phyloP scores from a whole-genome alignment of 2,888 invertebrate genomes.

The Osmoderma eremita region DNA sequence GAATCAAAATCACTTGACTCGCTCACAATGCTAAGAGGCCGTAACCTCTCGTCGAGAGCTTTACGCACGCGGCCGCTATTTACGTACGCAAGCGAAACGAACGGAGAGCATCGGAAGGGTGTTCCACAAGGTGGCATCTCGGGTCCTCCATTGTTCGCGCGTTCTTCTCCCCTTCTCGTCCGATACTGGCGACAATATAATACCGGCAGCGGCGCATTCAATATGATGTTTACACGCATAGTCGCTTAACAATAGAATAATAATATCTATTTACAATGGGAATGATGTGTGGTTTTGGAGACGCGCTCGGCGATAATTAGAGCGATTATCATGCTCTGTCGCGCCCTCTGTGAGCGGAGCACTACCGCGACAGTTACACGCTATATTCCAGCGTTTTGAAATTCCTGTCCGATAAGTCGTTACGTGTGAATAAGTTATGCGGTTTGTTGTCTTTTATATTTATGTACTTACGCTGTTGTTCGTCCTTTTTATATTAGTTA shows the following conservation, averaged over 20 bases:
- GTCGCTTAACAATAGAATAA: constrained; percentile 57
- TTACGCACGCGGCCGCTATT: constrained; percentile 11
- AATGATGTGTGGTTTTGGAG: constrained; percentile 54
- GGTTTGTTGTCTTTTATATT: constrained; percentile 4
- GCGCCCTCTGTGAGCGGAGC: constrained; percentile 50
- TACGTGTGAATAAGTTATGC: constrained; percentile 30
- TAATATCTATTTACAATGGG: constrained; percentile 57
- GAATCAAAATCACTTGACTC: constrained; percentile 41
- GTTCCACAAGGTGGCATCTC: constrained; percentile 40
- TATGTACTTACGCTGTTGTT: not conserved
- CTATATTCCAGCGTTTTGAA: constrained; percentile 15
- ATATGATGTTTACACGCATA: constrained; percentile 60
- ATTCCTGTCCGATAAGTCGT: constrained; percentile 29
- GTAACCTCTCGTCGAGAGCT: constrained; percentile 20
- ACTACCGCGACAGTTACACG: constrained; percentile 15
- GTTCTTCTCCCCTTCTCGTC: constrained; percentile 33
- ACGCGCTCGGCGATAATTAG: constrained; percentile 57
- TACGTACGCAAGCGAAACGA: constrained; percentile 6
- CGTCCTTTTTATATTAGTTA: constrained; percentile 20
- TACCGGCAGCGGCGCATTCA: constrained; percentile 48
- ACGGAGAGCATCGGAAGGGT: constrained; percentile 22
- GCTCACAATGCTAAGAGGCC: constrained; percentile 25
- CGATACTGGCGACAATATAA: constrained; percentile 7
- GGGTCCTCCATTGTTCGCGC: constrained; percentile 33
- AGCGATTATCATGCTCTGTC: constrained; percentile 60